Percentiles rank a stretch among this genome's conserved stretches.
Conservation (phyloP, 2,113 vertebrate species). For the Sorex fumeus region DNA sequence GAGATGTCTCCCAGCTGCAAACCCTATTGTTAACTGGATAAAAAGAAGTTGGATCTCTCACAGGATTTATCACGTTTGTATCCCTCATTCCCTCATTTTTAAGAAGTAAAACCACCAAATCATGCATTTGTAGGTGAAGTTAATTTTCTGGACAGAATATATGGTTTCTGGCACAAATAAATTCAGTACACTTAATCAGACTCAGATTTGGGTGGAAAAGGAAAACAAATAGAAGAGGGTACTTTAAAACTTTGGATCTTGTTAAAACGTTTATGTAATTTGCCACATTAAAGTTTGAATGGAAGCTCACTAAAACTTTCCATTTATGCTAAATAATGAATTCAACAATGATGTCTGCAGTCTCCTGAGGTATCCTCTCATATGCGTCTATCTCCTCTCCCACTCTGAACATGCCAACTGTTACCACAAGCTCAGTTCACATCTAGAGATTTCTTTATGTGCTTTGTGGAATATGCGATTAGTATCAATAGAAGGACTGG, state of each 20-base stretch:
- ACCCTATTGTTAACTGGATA: neutral
- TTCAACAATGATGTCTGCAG: conserved; percentile 57
- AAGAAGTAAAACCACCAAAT: conserved; percentile 69
- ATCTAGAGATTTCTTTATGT: conserved; percentile 32
- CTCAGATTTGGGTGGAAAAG: conserved; percentile 77
- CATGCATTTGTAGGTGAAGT: conserved; percentile 69
- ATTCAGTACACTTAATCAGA: conserved; percentile 77
- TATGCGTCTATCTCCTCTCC: neutral
- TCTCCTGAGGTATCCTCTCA: conserved; percentile 37
- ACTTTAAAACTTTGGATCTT: conserved; percentile 76
- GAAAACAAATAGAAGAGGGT: conserved; percentile 77
- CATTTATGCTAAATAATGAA: conserved; percentile 60
- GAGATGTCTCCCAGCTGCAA: too few relatives aligned
- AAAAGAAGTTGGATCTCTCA: conserved; percentile 54
- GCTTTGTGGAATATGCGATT: conserved; percentile 1
- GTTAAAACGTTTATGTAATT: conserved; percentile 76
- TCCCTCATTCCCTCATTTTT: conserved; percentile 8
- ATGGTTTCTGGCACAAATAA: conserved; percentile 74
- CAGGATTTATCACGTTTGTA: conserved; percentile 65
- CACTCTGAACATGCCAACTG: neutral
- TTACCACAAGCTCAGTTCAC: neutral
- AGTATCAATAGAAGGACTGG: conserved; percentile 23
- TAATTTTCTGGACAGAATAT: conserved; percentile 78
- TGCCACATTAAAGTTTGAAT: conserved; percentile 71
- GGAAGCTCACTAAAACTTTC: conserved; percentile 57